These are phyloP conservation scores for Watsonalla cultraria DNA, from an alignment of 2,888 invertebrate genomes.

Conservation along the genomic window DNA sequence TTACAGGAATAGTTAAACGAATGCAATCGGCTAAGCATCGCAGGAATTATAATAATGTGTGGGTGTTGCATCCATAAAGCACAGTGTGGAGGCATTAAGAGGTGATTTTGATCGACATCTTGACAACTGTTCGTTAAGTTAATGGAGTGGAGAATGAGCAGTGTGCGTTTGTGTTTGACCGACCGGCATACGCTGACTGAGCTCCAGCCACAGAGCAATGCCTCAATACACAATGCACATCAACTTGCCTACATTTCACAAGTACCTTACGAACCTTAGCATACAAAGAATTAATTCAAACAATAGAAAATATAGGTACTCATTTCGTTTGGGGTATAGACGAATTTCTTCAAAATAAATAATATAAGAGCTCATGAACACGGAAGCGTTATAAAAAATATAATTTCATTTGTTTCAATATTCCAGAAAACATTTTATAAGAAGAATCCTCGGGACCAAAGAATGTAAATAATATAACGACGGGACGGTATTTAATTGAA, in stretches of 20 bases:
- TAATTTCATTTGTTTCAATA: background rate
- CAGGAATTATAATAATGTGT: conserved; percentile 59
- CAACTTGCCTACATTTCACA: conserved; percentile 20
- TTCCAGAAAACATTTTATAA: conserved; percentile 25
- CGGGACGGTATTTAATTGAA: conserved; percentile 59
- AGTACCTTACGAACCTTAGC: too few relatives aligned
- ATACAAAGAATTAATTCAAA: too few relatives aligned
- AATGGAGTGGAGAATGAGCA: conserved; percentile 58
- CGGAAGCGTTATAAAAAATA: background rate
- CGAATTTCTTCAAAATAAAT: conserved; percentile 35
- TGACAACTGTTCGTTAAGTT: conserved; percentile 76
- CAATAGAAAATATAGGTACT: too few relatives aligned
- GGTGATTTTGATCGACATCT: conserved; percentile 74
- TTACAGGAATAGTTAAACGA: conserved; percentile 17
- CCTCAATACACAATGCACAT: conserved; percentile 31
- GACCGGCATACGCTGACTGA: conserved; percentile 34
- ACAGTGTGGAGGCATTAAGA: conserved; percentile 59
- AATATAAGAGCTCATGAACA: background rate
- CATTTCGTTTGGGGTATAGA: conserved; percentile 24
- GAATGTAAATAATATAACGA: conserved; percentile 53
- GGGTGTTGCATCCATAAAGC: conserved; percentile 68
- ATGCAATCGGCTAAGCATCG: conserved; percentile 43
- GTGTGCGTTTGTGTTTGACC: conserved; percentile 51
- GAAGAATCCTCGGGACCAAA: conserved; percentile 28
- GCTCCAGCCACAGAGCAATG: conserved; percentile 27